Base-by-base conservation (phyloP, 1,140 invertebrate species). In the Radopholus similis region DNA sequence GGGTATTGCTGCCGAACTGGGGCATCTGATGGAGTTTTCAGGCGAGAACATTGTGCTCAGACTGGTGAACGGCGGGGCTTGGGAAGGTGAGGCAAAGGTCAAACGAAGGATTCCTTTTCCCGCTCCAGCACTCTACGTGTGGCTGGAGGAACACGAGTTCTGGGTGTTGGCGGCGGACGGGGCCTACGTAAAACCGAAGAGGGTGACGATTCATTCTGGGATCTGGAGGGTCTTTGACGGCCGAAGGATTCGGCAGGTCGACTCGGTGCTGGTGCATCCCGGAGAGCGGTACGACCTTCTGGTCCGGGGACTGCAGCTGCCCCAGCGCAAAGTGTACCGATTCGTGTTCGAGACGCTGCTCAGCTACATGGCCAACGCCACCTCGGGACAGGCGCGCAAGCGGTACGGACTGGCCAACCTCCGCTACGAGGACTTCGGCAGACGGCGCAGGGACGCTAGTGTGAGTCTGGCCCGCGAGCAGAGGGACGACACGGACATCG, bases 231-330 rank as follows among this genome's bases (percentile, higher is more conserved):
- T 47, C 13, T 13, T 47, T 4, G 2, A 47, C 23, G 23, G 42
- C n/a, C n/a, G n/a, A 47, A 47, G n/a, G n/a, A 51, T 0, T 51
- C 30, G 23, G 23, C n/a, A 80, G 78, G 68, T 80, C 5, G 76
- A 80, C 47, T 60, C 71, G n/a, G 40, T 82, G 2, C 68, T 77
- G n/a, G 55, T 82, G 3, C 82, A 80, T 65, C 70, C 77, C 15
- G 78, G 78, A 18, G 78, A 80, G 63, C 69, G 78, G 11, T 80
- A 80, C 56, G 78, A 80, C 42, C 63, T 80, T 23, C 28, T 80
- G 0, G 73, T 80, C 44, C 21, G 73, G 21, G 77, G 73, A 9
- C 54, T 74, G 44, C 54, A 38, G 47, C 65, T 60, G 2, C 78
- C 78, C 15, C 68, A 44, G 2, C 53, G 62, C 44, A 69, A 75